These are phyloP conservation scores for Pogonocichla stellata DNA, from an alignment of 2,113 vertebrate genomes.

Conservation along the genomic window DNA sequence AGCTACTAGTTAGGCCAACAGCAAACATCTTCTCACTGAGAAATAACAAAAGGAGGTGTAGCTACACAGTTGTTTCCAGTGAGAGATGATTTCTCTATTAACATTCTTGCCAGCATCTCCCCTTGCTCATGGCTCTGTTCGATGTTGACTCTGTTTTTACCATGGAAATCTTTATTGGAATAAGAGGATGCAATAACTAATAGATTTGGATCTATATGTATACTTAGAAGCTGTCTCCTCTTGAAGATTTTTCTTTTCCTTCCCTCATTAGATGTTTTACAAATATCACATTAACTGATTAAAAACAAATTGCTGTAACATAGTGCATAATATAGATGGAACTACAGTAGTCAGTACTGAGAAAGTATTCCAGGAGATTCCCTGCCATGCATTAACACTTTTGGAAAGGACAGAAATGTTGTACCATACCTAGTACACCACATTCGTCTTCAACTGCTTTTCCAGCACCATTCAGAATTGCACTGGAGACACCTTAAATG, in stretches of 20 bases:
- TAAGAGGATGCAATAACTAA: neutral
- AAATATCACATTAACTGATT: neutral
- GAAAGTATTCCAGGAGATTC: neutral
- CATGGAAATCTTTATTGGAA: neutral
- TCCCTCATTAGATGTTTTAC: neutral
- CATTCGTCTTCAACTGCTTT: conserved; percentile 77
- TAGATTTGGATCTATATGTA: neutral
- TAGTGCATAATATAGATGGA: neutral
- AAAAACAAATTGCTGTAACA: neutral
- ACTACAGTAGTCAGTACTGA: neutral
- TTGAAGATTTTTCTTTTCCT: neutral
- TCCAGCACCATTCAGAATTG: conserved; percentile 85
- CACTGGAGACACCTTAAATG: conserved; percentile 86
- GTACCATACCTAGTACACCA: conserved; percentile 70
- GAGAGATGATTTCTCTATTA: neutral
- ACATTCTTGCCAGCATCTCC: neutral
- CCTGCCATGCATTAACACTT: neutral
- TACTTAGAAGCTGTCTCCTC: neutral
- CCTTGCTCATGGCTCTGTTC: neutral
- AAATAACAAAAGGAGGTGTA: neutral
- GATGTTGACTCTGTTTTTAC: neutral
- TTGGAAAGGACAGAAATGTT: neutral
- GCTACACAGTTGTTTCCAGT: neutral
- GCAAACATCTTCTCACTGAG: neutral
- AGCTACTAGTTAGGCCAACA: neutral